These are phyloP conservation scores for Octonoba sinensis DNA, from an alignment of 2,888 invertebrate genomes.

Conservation along the genomic window DNA sequence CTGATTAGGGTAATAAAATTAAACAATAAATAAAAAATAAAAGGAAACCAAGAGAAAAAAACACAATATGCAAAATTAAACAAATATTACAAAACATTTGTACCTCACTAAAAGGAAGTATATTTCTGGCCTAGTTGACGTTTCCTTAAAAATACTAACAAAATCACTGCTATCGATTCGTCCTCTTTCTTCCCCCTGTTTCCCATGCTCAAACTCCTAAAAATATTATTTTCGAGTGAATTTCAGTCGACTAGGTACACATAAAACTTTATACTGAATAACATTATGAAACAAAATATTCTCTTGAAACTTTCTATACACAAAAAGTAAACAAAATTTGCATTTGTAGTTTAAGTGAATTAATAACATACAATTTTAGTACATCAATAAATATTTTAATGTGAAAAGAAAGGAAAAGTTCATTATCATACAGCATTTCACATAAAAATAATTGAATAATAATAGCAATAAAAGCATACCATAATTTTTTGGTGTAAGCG, in stretches of 20 bases:
- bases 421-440: not conserved
- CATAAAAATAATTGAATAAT: not conserved
- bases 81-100: constrained; percentile 37
- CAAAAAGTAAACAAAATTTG: not conserved
- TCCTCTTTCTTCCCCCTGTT: constrained; percentile 72
- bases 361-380: not conserved
- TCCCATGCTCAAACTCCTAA: constrained; percentile 73
- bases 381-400: not conserved
- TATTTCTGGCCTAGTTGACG: constrained; percentile 77
- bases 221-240: constrained; percentile 47
- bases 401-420: not conserved
- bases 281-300: not conserved
- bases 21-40: no score
- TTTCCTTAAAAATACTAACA: constrained; percentile 75
- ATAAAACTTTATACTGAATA: not conserved
- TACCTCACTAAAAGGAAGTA: constrained; percentile 76
- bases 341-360: not conserved
- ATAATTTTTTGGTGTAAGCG: constrained; percentile 75
- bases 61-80: constrained; percentile 2
- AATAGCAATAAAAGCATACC: constrained; percentile 69
- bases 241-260: not conserved
- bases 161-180: constrained; percentile 74
- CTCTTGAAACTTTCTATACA: not conserved
- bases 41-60: not conserved
- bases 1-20: no score